Base-by-base conservation (phyloP, 2,888 invertebrate genomes). In the Dione vanillae region DNA sequence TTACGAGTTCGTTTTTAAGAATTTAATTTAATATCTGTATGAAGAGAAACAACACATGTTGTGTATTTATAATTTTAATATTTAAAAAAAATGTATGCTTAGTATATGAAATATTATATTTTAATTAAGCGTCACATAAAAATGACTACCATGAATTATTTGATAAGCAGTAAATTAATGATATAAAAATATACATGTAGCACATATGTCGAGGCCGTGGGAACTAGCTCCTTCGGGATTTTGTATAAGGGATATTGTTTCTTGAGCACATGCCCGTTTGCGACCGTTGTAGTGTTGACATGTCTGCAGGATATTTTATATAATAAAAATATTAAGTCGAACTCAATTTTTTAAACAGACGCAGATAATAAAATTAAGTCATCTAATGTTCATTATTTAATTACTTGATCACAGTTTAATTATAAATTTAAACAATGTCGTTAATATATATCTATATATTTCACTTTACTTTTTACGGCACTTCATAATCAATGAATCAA, bases 211-310 rank as follows among this genome's bases (percentile, higher is more conserved):
- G 87, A 87, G 87, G 81, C 77, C 92, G 92, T 91, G 92, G 87
- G 92, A 92, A 91, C 83, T 75, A 75, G 80, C 83, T 85, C 90
- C 88, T 87, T 86, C 84, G 76, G 81, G 82, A 82, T 85, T 85
- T 85, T 83, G 77, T 78, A 72, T 76, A 76, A 72, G 85, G 88
- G 86, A 91, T 91, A 91, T 90, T 90, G 90, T 90, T 89, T 89
- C 91, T 92, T 90, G 87, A 90, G 92, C 92, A 92, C 92, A 91
- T 92, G 92, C 92, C 90, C 80, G 87, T 74, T 56, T 35, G 41
- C 75, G 83, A 72, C 67, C 43, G 73, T 67, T 2, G 82, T 79
- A 35, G 7, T 75, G 71, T 83, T 85, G 91, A 90, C 82, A 81
- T n/a, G 41, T n/a, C 47, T 43, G 35, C 56, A 16, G 27, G 0